These are phyloP conservation scores for Anomalospiza imberbis DNA, from an alignment of 2,797 vertebrate genomes.

Conservation along the genomic window DNA sequence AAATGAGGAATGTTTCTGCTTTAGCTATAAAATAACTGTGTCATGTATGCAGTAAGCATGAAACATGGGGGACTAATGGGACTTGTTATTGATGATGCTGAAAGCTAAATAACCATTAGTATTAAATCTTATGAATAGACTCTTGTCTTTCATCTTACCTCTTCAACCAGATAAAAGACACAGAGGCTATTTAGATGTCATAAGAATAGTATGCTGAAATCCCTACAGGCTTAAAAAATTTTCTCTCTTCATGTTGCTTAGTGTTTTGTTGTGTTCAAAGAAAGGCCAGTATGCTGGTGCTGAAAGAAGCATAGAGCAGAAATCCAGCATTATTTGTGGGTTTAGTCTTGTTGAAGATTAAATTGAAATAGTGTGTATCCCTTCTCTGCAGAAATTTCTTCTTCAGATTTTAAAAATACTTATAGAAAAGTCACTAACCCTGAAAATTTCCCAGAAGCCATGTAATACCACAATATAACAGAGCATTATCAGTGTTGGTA, in stretches of 20 bases:
- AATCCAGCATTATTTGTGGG: slow-evolving; percentile 26
- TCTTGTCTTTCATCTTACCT: slow-evolving; percentile 72
- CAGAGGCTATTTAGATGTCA: slow-evolving; percentile 72
- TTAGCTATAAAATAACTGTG: slow-evolving; percentile 43
- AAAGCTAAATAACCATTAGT: slow-evolving; percentile 76
- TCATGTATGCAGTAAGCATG: slow-evolving; percentile 65
- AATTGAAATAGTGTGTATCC: background rate
- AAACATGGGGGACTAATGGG: slow-evolving; percentile 61
- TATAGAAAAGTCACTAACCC: background rate
- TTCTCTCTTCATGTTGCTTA: slow-evolving; percentile 51
- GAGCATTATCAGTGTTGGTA: background rate
- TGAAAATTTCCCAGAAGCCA: background rate
- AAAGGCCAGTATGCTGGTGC: slow-evolving; percentile 52
- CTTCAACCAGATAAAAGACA: slow-evolving; percentile 72
- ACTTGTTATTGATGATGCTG: slow-evolving; percentile 70
- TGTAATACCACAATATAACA: background rate
- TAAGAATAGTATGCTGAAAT: slow-evolving; percentile 73
- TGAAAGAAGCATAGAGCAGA: slow-evolving; percentile 63
- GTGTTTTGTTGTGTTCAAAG: slow-evolving; percentile 68
- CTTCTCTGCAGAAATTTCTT: slow-evolving; percentile 27
- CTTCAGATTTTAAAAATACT: background rate
- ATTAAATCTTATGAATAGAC: slow-evolving; percentile 72
- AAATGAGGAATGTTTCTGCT: slow-evolving; percentile 35
- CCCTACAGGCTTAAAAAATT: background rate
- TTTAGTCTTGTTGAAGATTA: slow-evolving; percentile 35